These are phyloP conservation scores for Rhea americana DNA, from an alignment of 2,113 vertebrate genomes.

Conservation along the genomic window DNA sequence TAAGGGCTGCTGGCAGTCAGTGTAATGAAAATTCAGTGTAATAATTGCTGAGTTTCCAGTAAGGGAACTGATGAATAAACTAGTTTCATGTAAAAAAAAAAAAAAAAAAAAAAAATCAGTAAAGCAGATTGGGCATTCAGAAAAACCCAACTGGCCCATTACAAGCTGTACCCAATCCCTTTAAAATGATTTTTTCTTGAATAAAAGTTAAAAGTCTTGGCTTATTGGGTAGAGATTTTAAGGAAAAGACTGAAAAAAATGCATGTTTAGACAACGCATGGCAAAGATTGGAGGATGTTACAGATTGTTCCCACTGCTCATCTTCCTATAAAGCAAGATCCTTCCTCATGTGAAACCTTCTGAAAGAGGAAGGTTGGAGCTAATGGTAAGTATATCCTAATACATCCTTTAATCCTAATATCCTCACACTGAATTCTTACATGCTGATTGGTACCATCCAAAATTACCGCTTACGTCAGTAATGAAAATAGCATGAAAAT, in stretches of 20 bases:
- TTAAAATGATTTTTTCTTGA: neutral
- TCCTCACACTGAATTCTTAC: neutral
- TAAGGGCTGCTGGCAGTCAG: accelerated
- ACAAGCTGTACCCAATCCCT: neutral
- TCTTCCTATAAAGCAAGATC: neutral
- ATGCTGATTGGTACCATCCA: neutral
- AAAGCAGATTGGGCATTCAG: neutral
- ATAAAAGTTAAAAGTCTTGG: neutral
- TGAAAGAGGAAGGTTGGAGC: accelerated
- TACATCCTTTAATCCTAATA: neutral
- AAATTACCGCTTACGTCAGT: neutral
- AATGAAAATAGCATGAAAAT: neutral
- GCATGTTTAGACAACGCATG: neutral
- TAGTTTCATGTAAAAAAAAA: neutral
- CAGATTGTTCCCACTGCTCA: neutral
- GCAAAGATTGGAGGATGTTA: neutral
- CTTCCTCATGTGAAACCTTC: accelerated
- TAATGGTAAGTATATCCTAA: neutral
- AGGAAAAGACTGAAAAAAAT: neutral
- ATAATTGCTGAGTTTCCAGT: neutral
- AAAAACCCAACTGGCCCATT: neutral
- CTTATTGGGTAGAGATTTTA: neutral
- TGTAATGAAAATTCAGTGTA: neutral
- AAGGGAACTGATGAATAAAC: neutral
- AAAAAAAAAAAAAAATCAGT: neutral